Conservation (phyloP, 2,113 vertebrate genomes). For the Dendropsophus ebraccatus region DNA sequence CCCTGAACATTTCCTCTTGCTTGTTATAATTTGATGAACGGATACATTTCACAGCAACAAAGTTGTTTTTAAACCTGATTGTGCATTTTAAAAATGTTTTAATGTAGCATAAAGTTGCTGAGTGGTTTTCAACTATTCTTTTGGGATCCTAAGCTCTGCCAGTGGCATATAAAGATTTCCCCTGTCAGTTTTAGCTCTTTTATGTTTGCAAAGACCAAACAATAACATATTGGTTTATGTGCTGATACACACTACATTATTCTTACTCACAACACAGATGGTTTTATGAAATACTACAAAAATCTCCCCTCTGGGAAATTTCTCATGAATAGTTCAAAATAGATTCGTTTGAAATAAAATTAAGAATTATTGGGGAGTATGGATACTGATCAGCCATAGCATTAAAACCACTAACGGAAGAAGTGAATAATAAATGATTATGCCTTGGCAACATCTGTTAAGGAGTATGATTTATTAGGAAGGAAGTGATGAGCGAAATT, state of each 20-base stretch:
- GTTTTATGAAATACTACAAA: constrained; percentile 39
- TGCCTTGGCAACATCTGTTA: no score
- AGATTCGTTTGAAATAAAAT: constrained; percentile 33
- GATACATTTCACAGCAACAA: constrained; percentile 40
- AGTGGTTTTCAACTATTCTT: constrained; percentile 45
- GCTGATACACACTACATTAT: constrained; percentile 44
- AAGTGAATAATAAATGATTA: no score
- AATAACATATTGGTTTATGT: constrained; percentile 54
- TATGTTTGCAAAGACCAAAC: constrained; percentile 48
- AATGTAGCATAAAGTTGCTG: constrained; percentile 44
- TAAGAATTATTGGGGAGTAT: constrained; percentile 30
- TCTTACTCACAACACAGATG: constrained; percentile 32
- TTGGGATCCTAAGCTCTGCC: constrained; percentile 21
- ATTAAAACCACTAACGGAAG: no score
- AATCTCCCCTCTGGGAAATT: constrained; percentile 37
- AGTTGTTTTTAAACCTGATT: constrained; percentile 36
- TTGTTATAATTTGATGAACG: constrained; percentile 49
- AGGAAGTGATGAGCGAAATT: no score
- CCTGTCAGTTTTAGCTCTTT: constrained; percentile 40
- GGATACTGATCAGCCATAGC: no score
- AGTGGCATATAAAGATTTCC: constrained; percentile 50
- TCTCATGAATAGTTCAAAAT: constrained; percentile 10
- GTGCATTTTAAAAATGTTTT: constrained; percentile 36
- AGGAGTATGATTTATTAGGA: no score
- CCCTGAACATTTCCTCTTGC: constrained; percentile 31